Conservation (phyloP, 2,113 vertebrate genomes). For the Aplodontia rufa region DNA sequence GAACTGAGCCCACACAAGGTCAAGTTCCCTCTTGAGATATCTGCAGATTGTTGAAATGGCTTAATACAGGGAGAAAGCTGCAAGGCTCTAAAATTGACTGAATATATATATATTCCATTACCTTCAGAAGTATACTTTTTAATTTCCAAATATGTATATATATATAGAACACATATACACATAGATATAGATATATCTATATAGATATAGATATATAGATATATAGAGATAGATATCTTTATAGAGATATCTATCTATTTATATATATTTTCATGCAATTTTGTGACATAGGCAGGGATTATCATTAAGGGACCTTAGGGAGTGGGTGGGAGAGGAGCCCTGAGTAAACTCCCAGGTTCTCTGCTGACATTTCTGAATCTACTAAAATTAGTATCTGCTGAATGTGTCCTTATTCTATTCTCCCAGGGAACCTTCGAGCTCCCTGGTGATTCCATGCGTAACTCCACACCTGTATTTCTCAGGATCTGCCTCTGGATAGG, state of each 20-base stretch:
- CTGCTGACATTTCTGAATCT: not conserved
- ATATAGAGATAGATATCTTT: too few species aligned
- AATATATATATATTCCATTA: too few species aligned
- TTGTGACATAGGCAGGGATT: not conserved
- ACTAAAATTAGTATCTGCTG: too few species aligned
- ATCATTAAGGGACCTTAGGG: not conserved
- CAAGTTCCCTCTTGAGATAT: not conserved
- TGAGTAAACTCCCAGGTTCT: not conserved
- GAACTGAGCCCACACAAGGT: not conserved
- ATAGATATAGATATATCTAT: too few species aligned
- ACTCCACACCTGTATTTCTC: not conserved
- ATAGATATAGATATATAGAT: too few species aligned
- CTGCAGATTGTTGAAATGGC: not conserved
- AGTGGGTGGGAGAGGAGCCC: not conserved
- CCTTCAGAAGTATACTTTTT: too few species aligned
- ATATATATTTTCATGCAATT: not conserved
- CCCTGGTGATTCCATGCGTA: not conserved
- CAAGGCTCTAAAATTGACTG: not conserved
- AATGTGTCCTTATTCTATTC: too few species aligned
- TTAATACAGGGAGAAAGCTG: not conserved
- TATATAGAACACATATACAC: too few species aligned
- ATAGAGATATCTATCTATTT: too few species aligned
- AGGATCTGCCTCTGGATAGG: not conserved
- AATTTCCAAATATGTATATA: too few species aligned
- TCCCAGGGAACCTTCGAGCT: not conserved